These are phyloP conservation scores for Oreohelix idahoensis DNA, from an alignment of 1,140 invertebrate species.

Conservation along the genomic window DNA sequence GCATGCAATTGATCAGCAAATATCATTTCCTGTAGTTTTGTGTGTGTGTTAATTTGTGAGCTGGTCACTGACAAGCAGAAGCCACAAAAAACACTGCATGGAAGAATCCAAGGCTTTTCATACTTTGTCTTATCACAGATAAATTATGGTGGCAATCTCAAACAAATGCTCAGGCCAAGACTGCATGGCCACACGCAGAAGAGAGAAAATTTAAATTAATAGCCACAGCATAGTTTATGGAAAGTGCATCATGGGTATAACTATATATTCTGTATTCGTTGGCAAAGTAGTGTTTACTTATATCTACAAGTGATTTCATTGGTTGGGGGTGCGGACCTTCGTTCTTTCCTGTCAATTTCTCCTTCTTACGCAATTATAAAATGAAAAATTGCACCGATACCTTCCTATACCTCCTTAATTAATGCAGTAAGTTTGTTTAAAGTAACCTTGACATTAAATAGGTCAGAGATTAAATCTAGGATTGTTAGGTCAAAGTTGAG, in stretches of 20 bases:
- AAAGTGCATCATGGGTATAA: not conserved
- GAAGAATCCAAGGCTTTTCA: not conserved
- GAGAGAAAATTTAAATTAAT: not conserved
- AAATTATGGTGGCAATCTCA: not conserved
- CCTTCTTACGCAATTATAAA: too few relatives aligned
- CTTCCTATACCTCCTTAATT: too few relatives aligned
- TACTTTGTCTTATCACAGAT: constrained; percentile 12
- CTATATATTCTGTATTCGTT: not conserved
- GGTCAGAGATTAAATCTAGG: not conserved
- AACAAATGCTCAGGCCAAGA: not conserved
- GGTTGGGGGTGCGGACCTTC: too few relatives aligned
- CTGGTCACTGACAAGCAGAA: not conserved
- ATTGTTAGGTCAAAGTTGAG: not conserved
- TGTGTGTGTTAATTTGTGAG: not conserved
- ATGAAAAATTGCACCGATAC: too few relatives aligned
- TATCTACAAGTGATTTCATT: not conserved
- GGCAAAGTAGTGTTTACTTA: not conserved
- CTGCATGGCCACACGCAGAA: not conserved
- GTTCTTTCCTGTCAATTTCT: too few relatives aligned
- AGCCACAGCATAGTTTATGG: not conserved
- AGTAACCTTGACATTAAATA: too few relatives aligned
- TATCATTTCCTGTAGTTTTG: not conserved
- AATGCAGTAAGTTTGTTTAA: too few relatives aligned
- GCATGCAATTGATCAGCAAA: not conserved
- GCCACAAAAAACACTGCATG: not conserved